A percentile compares a stretch with the other conserved stretches of the same genome.
phyloP scores from a whole-genome alignment of 2,888 invertebrate genomes.

The Eupeodes latifasciatus region DNA sequence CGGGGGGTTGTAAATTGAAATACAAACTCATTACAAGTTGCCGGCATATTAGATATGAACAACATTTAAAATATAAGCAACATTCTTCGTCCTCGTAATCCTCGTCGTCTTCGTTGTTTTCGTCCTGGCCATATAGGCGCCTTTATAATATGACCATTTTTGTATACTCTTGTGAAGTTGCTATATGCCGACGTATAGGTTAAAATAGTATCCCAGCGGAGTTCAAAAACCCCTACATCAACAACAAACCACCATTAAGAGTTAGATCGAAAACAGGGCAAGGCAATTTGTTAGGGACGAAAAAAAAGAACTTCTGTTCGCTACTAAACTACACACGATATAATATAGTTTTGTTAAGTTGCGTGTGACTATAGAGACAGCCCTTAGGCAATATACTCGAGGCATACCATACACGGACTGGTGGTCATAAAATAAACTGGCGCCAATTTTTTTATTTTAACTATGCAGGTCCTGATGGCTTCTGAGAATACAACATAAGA shows the following conservation, averaged over 20 bases:
- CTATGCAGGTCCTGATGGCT: conserved; percentile 31
- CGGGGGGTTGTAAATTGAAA: conserved; percentile 9
- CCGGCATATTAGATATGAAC: conserved; percentile 7
- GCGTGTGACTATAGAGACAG: conserved; percentile 45
- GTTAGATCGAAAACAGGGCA: conserved; percentile 26
- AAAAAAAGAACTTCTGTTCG: not conserved
- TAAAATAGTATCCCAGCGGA: conserved; percentile 12
- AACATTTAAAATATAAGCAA: conserved; percentile 3
- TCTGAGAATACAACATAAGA: not conserved
- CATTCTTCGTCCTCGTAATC: not conserved
- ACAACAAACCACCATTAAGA: conserved; percentile 29
- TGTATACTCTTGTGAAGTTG: too few species aligned
- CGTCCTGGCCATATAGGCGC: conserved; percentile 24
- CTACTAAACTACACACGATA: not conserved
- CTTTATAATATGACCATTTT: conserved; percentile 2
- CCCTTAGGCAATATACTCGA: conserved; percentile 37
- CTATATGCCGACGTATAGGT: not conserved
- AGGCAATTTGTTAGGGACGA: conserved; percentile 8
- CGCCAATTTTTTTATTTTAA: conserved; percentile 48
- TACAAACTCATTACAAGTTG: conserved; percentile 30
- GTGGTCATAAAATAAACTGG: conserved; percentile 63
- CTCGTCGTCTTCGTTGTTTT: too few species aligned
- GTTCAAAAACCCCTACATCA: conserved; percentile 56
- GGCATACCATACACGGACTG: not conserved
- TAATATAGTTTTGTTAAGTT: conserved; percentile 40